These are phyloP conservation scores for Clistopyga incitator DNA, from an alignment of 2,888 invertebrate genomes.

Conservation along the genomic window DNA sequence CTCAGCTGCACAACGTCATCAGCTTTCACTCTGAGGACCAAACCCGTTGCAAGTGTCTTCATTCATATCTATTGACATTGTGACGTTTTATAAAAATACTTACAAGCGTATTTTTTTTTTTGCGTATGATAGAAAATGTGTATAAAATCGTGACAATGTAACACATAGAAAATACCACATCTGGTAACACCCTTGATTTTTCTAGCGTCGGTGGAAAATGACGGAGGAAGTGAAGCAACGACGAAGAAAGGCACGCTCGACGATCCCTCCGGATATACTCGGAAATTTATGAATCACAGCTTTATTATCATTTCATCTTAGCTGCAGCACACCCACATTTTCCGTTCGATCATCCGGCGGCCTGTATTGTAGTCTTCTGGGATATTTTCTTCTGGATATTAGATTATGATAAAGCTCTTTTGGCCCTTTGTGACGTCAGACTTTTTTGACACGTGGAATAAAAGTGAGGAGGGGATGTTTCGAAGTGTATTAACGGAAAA, in stretches of 20 bases:
- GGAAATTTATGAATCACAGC: constrained; percentile 56
- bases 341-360: constrained; percentile 12
- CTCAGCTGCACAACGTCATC: constrained; percentile 27
- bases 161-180: too few species aligned
- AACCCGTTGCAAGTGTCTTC: too few species aligned
- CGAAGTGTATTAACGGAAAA: constrained; percentile 5
- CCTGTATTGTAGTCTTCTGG: constrained; percentile 29
- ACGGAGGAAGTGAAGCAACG: constrained; percentile 3
- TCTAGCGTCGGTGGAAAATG: neutral
- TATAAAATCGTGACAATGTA: too few species aligned
- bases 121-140: too few species aligned
- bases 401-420: constrained; percentile 51
- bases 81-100: too few species aligned
- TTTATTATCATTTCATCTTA: constrained; percentile 45
- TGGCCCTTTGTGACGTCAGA: neutral
- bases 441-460: constrained; percentile 26
- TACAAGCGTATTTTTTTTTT: too few species aligned
- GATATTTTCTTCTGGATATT: constrained; percentile 40
- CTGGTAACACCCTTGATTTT: too few species aligned
- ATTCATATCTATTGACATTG: too few species aligned
- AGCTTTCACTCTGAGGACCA: neutral
- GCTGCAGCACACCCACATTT: neutral
- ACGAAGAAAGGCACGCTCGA: neutral
- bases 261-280: constrained; percentile 21
- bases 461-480: constrained; percentile 45